These are phyloP conservation scores for Potamilus streckersoni DNA, from an alignment of 1,140 invertebrate species.

Conservation along the genomic window DNA sequence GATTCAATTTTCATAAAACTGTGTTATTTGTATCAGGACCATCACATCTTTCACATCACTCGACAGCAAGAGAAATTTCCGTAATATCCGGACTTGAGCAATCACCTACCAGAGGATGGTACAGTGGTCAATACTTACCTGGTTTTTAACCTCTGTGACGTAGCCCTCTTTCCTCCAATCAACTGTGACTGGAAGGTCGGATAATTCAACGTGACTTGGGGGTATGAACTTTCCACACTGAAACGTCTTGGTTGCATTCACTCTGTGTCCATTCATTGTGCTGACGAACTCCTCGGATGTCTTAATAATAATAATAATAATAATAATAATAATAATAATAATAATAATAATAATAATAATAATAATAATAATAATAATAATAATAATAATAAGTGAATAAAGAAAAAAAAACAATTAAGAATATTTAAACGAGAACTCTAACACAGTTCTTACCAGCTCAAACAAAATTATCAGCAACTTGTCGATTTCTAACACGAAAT, in stretches of 20 bases:
- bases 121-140: constrained; percentile 27
- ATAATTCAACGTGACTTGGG: constrained; percentile 20
- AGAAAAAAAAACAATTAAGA: neutral
- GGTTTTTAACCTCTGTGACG: constrained; percentile 56
- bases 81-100: too few species aligned
- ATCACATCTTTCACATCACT: too few species aligned
- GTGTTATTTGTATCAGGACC: too few species aligned
- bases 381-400: neutral
- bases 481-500: neutral
- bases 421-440: neutral
- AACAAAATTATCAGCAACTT: neutral
- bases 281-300: constrained; percentile 43
- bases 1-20: too few species aligned
- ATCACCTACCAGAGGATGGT: too few species aligned
- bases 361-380: too few species aligned
- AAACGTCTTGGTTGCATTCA: constrained; percentile 6
- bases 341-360: neutral
- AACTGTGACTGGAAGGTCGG: constrained; percentile 31
- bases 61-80: too few species aligned
- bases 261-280: constrained; percentile 51
- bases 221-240: constrained; percentile 25
- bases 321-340: neutral
- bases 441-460: neutral
- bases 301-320: constrained; percentile 23
- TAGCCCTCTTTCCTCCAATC: constrained; percentile 56